These are phyloP conservation scores for Falco columbarius DNA, from an alignment of 2,797 vertebrate species.

Conservation along the genomic window DNA sequence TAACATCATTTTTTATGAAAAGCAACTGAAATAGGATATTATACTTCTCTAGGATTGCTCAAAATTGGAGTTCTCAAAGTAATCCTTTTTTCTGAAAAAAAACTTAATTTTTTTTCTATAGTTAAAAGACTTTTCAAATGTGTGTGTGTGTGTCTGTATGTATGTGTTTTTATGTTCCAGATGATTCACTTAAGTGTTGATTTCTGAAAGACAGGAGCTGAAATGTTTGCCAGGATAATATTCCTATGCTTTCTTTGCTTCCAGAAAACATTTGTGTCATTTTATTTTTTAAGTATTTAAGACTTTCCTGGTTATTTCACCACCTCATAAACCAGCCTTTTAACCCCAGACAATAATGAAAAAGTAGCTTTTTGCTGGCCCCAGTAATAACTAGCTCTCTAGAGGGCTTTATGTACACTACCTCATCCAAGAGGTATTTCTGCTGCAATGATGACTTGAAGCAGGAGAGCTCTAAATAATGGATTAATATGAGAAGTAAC, in stretches of 20 bases:
- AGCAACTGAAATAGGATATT: background rate
- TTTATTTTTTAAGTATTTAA: slow-evolving; percentile 28
- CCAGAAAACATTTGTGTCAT: background rate
- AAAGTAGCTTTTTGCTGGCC: slow-evolving; percentile 12
- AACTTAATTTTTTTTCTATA: background rate
- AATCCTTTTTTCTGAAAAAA: background rate
- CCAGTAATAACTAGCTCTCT: slow-evolving; percentile 30
- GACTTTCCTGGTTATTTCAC: slow-evolving; percentile 39
- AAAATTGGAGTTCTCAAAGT: background rate
- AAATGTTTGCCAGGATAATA: background rate
- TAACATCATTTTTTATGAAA: background rate
- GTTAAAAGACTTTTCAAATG: background rate
- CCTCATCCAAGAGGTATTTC: slow-evolving; percentile 47
- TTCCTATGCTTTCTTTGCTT: background rate
- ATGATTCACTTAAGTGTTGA: accelerated
- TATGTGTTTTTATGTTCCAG: background rate
- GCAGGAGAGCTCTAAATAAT: slow-evolving; percentile 56
- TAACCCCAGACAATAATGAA: slow-evolving; percentile 46
- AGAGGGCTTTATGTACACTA: background rate
- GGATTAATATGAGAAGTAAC: slow-evolving; percentile 52
- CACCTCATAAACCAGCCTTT: slow-evolving; percentile 41
- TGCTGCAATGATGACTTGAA: slow-evolving; percentile 39
- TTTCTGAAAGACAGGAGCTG: background rate
- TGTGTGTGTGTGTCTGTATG: accelerated
- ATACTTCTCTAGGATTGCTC: background rate